phyloP scores from a whole-genome alignment of 2,888 invertebrate species.

The Anoplius nigerrimus region DNA sequence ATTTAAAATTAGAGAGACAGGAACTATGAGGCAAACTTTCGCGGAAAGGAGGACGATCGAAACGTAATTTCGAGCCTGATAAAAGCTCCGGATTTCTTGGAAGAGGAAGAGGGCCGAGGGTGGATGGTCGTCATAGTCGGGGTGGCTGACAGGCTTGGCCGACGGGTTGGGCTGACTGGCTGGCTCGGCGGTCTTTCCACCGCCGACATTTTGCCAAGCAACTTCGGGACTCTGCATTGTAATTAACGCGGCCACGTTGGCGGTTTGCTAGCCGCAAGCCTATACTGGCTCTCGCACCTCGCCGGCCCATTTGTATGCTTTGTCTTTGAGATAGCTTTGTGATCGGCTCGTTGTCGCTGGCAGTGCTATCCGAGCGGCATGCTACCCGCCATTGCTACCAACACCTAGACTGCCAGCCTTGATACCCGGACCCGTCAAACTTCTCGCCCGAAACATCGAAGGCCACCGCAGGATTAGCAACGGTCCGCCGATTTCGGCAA shows the following conservation, averaged over 20 bases:
- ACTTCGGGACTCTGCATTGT: slow-evolving; percentile 9
- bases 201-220: background rate
- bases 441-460: slow-evolving; percentile 3
- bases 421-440: slow-evolving; percentile 4
- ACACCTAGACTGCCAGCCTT: background rate
- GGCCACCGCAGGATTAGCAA: slow-evolving; percentile 16
- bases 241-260: slow-evolving; percentile 17
- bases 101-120: too few species aligned
- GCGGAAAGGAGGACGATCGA: too few species aligned
- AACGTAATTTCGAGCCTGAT: too few species aligned
- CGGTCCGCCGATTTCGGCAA: background rate
- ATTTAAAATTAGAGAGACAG: too few species aligned
- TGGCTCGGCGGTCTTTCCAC: background rate
- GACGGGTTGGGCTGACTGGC: too few species aligned
- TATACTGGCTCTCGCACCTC: slow-evolving; percentile 11
- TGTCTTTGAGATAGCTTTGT: slow-evolving; percentile 22
- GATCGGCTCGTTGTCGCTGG: slow-evolving; percentile 4
- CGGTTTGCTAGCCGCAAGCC: slow-evolving; percentile 16
- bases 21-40: too few species aligned
- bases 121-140: too few species aligned
- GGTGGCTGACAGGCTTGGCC: background rate
- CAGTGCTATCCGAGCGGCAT: too few species aligned
- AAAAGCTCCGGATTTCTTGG: too few species aligned
- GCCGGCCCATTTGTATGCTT: slow-evolving; percentile 18
- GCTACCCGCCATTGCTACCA: too few species aligned